Percentiles rank a stretch among this genome's conserved stretches.
Conservation (phyloP, 2,888 invertebrate genomes). For the Thalpophila matura region DNA sequence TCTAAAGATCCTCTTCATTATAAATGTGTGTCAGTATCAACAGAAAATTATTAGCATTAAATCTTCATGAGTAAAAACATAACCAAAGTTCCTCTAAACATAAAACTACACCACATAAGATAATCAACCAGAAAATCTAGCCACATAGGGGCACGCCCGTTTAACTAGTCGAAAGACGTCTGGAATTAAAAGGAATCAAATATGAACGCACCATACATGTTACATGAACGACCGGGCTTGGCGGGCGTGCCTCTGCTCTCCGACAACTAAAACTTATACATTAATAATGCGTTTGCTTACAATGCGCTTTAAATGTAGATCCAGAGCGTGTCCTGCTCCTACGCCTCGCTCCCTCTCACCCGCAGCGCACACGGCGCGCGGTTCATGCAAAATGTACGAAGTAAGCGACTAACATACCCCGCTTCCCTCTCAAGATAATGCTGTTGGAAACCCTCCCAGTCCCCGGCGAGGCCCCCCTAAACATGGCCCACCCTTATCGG, state of each 20-base stretch:
- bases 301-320: constrained; percentile 91
- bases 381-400: constrained; percentile 88
- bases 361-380: constrained; percentile 75
- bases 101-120: not conserved
- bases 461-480: constrained; percentile 48
- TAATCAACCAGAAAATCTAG: constrained; percentile 15
- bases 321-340: constrained; percentile 78
- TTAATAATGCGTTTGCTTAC: constrained; percentile 90
- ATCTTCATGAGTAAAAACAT: too few relatives aligned
- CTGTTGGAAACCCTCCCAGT: constrained; percentile 67
- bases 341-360: constrained; percentile 70
- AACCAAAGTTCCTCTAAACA: constrained; percentile 5
- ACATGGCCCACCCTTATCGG: constrained; percentile 67
- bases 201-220: constrained; percentile 88
- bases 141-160: constrained; percentile 16
- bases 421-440: constrained; percentile 85
- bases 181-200: constrained; percentile 90
- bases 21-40: too few relatives aligned
- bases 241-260: constrained; percentile 84
- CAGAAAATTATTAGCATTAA: too few relatives aligned
- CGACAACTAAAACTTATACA: constrained; percentile 90
- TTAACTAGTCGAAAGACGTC: constrained; percentile 81
- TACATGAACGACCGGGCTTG: constrained; percentile 85
- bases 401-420: constrained; percentile 78
- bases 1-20: too few relatives aligned